Base-by-base conservation (phyloP, 2,113 vertebrate species). In the Ellobius talpinus region DNA sequence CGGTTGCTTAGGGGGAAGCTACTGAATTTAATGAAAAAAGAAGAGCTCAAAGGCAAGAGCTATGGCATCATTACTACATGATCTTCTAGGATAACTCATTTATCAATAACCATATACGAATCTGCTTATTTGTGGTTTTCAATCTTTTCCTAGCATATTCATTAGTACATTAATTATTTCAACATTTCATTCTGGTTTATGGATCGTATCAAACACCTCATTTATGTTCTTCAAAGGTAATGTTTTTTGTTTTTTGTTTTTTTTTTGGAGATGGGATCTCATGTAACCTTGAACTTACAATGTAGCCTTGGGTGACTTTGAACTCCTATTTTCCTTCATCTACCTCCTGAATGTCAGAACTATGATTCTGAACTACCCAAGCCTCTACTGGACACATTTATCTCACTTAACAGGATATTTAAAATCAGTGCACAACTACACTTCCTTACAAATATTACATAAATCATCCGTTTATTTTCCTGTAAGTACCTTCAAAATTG, bases 201-300 rank as follows among this genome's bases (percentile, higher is more conserved):
- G 23, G 92, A 96, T 78, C 39, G 13, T 89, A 52, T 65, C 58
- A 96, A 95, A 88, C 42, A 93, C 72, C 96, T 86, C 93, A 93
- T 81, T 95, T 88, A 91, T 90, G 65, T 79, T 91, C 61, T 92
- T 96, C 36, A 89, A 88, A 76, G 85, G 12, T 90, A 66, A 77
- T 42, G 11, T 7, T 85, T 61, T 68, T 87, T 52, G n/a, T n/a
- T n/a, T n/a, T n/a, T n/a, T n/a, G n/a, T 42, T 86, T 45, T 86
- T 23, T 31, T 68, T 50, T 50, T 50, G 24, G 65, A 70, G 85
- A 68, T 21, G 24, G 63, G 17, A 7, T 70, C 29, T 68, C 63
- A 36, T 87, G 63, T 68, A 33, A 45, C 6, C 31, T 68, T 68
- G 42, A 50, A 33, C 84, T 36, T 11, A 87, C 10, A 36, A 36